These are phyloP conservation scores for Calyptomena viridis DNA, from an alignment of 2,113 vertebrate species.

Conservation along the genomic window DNA sequence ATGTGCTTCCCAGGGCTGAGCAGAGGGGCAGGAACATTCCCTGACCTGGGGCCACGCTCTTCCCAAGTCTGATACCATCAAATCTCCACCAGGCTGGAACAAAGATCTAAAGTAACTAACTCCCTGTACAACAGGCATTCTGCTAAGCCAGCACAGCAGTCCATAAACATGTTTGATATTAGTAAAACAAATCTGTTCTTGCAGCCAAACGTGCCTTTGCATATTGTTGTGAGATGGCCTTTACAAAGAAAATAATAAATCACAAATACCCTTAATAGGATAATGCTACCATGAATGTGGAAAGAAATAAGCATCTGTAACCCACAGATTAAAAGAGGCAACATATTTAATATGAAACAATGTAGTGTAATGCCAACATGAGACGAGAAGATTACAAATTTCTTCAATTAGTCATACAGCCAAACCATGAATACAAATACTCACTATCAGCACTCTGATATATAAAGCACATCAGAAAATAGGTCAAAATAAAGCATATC, in stretches of 20 bases:
- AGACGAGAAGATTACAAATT: constrained; percentile 60
- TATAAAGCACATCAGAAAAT: constrained; percentile 15
- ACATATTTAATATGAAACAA: constrained; percentile 54
- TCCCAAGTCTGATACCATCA: neutral
- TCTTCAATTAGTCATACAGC: constrained; percentile 64
- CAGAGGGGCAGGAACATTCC: neutral
- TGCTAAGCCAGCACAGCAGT: neutral
- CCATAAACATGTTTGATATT: neutral
- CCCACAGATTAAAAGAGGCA: constrained; percentile 52
- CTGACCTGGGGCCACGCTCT: neutral
- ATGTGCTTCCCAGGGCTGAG: neutral
- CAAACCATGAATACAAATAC: constrained; percentile 52
- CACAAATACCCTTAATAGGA: constrained; percentile 51
- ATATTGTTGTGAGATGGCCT: neutral
- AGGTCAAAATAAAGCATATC: constrained; percentile 37
- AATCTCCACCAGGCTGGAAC: neutral
- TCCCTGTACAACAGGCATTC: neutral
- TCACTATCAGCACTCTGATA: constrained; percentile 14
- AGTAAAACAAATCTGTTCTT: constrained; percentile 32
- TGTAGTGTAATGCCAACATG: constrained; percentile 43
- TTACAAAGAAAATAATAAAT: constrained; percentile 18
- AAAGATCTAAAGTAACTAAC: neutral
- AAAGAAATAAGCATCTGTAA: constrained; percentile 53
- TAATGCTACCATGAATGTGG: constrained; percentile 42
- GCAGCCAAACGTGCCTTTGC: neutral